These are phyloP conservation scores for Astropecten irregularis DNA, from an alignment of 53 echinoderm and acorn worm genomes.

Conservation along the genomic window DNA sequence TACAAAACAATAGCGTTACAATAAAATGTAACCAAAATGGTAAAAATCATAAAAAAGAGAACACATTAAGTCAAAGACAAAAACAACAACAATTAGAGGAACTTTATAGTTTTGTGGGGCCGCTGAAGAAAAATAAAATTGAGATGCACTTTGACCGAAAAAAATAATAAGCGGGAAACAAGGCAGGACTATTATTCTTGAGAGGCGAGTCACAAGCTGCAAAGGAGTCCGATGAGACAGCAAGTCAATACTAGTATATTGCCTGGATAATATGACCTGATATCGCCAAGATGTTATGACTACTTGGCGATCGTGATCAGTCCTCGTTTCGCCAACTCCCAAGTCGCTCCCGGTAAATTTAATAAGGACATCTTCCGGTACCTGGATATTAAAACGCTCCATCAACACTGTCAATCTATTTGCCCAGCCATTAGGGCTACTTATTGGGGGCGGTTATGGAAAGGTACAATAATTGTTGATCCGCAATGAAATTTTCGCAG, in stretches of 20 bases:
- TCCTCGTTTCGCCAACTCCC: background rate
- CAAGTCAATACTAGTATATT: constrained; percentile 46
- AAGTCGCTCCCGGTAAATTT: background rate
- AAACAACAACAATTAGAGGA: too few relatives aligned
- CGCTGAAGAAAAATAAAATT: too few relatives aligned
- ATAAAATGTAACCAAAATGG: too few relatives aligned
- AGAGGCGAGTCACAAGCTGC: background rate
- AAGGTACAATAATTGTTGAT: background rate
- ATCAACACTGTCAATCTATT: constrained; percentile 22
- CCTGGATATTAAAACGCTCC: constrained; percentile 26
- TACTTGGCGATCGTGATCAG: constrained; percentile 15
- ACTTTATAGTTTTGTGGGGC: too few relatives aligned
- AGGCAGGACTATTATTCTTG: too few relatives aligned
- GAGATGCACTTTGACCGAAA: too few relatives aligned
- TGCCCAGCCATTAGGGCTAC: constrained; percentile 37
- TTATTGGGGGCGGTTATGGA: background rate
- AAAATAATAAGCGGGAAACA: too few relatives aligned
- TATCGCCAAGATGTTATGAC: constrained; percentile 13
- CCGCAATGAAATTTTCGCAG: background rate
- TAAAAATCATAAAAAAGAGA: too few relatives aligned
- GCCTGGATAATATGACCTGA: background rate
- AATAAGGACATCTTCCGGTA: constrained; percentile 18
- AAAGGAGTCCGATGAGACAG: constrained; percentile 8
- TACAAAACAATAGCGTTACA: too few relatives aligned
- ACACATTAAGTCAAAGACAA: too few relatives aligned